These are phyloP conservation scores for Antheraea assamensis DNA, from an alignment of 2,888 invertebrate species.

Conservation along the genomic window DNA sequence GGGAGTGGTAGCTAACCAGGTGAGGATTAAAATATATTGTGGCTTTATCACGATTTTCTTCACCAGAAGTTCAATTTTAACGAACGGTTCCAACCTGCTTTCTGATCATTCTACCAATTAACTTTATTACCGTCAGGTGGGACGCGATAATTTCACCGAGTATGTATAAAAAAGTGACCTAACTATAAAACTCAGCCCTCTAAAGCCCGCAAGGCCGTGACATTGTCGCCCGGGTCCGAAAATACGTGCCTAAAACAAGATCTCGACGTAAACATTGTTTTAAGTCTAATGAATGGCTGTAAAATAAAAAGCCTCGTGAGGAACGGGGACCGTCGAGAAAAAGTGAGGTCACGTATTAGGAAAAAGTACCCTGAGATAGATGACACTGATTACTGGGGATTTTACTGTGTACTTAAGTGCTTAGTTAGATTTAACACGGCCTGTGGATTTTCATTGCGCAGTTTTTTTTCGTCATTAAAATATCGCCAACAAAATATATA, in stretches of 20 bases:
- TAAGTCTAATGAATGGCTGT: constrained; percentile 10
- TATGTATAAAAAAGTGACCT: not conserved
- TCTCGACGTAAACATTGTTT: constrained; percentile 3
- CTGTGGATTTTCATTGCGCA: not conserved
- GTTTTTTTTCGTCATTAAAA: not conserved
- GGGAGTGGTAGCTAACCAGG: too few species aligned
- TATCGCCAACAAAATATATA: too few species aligned
- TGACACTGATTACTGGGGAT: not conserved
- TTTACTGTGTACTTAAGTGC: not conserved
- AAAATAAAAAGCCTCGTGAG: not conserved
- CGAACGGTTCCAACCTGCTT: too few species aligned
- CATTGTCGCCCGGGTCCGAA: not conserved
- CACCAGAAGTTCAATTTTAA: too few species aligned
- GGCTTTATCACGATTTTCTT: too few species aligned
- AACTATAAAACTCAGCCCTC: not conserved
- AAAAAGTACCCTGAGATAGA: not conserved
- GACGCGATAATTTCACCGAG: not conserved
- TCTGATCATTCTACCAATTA: not conserved
- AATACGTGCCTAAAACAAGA: constrained; percentile 1
- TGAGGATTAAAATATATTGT: too few species aligned
- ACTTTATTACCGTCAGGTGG: not conserved
- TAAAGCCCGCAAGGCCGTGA: not conserved
- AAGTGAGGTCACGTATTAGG: constrained; percentile 2
- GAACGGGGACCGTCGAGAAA: not conserved
- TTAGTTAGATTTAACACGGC: not conserved